A percentile compares a stretch with the other conserved stretches of the same genome.
phyloP scores from a whole-genome alignment of 2,113 vertebrate species.

The Heteronetta atricapilla region DNA sequence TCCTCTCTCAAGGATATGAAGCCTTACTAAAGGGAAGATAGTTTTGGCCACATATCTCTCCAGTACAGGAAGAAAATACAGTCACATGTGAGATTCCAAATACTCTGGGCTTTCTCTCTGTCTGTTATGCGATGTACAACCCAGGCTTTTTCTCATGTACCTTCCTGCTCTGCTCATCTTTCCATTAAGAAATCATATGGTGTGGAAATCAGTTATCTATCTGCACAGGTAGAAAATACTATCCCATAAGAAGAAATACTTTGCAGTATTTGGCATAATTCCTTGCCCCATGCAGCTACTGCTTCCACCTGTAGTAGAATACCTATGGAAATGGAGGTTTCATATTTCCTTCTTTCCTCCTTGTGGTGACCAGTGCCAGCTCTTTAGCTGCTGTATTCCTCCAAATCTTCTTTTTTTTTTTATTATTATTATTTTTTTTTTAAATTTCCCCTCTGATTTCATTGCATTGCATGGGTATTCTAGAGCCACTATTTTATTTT shows the following conservation, averaged over 20 bases:
- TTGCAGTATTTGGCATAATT: background rate
- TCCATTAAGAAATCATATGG: background rate
- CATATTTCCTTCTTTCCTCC: background rate
- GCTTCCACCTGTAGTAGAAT: background rate
- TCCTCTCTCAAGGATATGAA: background rate
- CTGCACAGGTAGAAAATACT: background rate
- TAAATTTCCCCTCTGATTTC: background rate
- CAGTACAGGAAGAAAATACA: background rate
- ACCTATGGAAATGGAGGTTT: accelerated
- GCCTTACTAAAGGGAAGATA: accelerated
- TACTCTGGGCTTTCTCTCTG: background rate
- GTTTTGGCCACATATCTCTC: background rate
- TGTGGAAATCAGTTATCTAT: background rate
- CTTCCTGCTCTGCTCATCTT: background rate
- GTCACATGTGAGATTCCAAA: background rate
- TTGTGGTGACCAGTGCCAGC: background rate
- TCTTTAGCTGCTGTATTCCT: background rate
- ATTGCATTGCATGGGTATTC: background rate
- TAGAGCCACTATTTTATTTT: background rate
- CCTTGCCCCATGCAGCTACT: background rate
- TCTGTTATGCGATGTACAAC: background rate
- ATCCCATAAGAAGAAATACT: background rate
- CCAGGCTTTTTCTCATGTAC: background rate
- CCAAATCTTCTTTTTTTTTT: background rate
- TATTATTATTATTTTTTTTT: no score